Conservation (phyloP, 2,113 vertebrate genomes). For the Tautogolabrus adspersus region DNA sequence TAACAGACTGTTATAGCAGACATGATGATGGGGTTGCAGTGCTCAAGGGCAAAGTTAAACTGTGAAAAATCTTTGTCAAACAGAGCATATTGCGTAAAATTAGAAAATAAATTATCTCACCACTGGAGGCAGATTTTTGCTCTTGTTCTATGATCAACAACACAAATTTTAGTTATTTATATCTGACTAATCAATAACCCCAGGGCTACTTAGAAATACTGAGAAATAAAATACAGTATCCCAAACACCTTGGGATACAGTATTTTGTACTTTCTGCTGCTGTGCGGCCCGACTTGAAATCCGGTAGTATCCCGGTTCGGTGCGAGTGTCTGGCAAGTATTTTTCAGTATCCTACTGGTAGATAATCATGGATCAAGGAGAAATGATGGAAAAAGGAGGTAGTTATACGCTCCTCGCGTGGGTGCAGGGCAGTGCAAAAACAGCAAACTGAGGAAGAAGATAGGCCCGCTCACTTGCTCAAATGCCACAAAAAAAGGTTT, state of each 20-base stretch:
- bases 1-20: neutral
- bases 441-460: no score
- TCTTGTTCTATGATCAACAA: neutral
- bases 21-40: neutral
- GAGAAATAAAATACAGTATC: neutral
- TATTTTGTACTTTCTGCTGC: no score
- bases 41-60: neutral
- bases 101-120: neutral
- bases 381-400: no score
- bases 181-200: conserved; percentile 17
- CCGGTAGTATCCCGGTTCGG: no score
- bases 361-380: neutral
- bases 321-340: no score
- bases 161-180: conserved; percentile 16
- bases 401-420: no score
- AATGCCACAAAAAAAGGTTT: no score
- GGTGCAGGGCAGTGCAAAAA: no score
- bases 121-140: neutral
- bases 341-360: no score
- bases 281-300: no score
- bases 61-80: neutral
- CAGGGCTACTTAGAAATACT: neutral
- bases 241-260: no score
- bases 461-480: no score
- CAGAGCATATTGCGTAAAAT: neutral